Conservation (phyloP, 92 coral and sea anemone species). For the Parazoanthus atlanticus region DNA sequence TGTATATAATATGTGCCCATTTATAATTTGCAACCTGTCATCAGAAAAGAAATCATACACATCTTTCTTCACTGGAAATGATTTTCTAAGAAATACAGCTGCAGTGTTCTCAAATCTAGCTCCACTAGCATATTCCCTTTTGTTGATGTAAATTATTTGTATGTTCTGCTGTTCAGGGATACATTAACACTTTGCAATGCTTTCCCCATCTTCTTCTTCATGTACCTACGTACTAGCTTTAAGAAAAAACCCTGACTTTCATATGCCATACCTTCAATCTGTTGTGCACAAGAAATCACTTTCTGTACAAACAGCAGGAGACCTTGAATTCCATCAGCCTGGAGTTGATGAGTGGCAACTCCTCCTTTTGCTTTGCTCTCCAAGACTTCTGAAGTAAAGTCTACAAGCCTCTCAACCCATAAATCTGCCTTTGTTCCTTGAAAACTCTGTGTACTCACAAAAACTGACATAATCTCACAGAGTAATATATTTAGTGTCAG, state of each 20-base stretch:
- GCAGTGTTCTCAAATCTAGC: no score
- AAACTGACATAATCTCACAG: conserved; percentile 75
- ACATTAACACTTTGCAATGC: no score
- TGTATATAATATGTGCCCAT: no score
- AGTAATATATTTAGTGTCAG: conserved; percentile 58
- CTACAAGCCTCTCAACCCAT: conserved; percentile 55
- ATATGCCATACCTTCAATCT: conserved; percentile 8
- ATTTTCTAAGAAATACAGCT: no score
- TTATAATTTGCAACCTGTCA: no score
- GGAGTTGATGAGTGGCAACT: conserved; percentile 28
- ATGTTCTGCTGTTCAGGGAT: no score
- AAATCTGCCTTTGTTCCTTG: conserved; percentile 3
- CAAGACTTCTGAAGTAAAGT: conserved; percentile 60
- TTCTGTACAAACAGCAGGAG: conserved; percentile 60
- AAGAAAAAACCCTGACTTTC: neutral
- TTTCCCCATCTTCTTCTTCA: no score
- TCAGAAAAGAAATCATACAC: no score
- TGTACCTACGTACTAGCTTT: neutral
- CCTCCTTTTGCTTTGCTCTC: conserved; percentile 47
- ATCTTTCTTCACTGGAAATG: no score
- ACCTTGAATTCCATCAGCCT: conserved; percentile 60
- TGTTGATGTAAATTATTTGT: no score
- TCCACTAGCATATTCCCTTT: no score
- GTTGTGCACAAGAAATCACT: conserved; percentile 32
- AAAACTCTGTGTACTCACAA: conserved; percentile 13